These are phyloP conservation scores for Ormyrus nitidulus DNA, from an alignment of 2,888 invertebrate genomes.

Conservation along the genomic window DNA sequence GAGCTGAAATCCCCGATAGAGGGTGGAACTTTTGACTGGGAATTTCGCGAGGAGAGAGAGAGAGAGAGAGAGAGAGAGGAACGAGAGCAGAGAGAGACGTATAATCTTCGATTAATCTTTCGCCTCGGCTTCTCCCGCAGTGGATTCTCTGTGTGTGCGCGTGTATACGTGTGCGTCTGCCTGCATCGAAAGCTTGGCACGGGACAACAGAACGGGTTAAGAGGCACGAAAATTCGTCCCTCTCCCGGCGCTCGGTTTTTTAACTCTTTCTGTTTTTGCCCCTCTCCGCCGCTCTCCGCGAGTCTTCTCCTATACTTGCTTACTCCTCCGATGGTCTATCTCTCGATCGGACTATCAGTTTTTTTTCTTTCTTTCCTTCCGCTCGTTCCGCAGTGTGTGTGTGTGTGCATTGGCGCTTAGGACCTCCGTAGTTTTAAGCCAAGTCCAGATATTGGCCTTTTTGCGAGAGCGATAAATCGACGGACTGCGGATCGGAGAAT, in stretches of 20 bases:
- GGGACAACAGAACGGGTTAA: slow-evolving; percentile 31
- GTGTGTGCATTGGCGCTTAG: too few species aligned
- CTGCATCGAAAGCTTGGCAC: slow-evolving; percentile 19
- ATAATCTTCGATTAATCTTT: slow-evolving; percentile 57
- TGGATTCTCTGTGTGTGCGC: neutral
- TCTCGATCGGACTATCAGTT: too few species aligned
- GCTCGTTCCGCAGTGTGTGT: neutral
- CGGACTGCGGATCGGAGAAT: neutral
- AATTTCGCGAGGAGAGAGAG: slow-evolving; percentile 53
- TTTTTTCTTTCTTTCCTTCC: neutral
- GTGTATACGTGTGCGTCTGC: neutral
- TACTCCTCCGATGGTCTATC: neutral
- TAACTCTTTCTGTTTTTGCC: neutral
- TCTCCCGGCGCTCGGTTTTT: neutral
- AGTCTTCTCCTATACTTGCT: neutral
- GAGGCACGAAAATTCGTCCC: slow-evolving; percentile 47
- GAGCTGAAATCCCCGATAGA: slow-evolving; percentile 26
- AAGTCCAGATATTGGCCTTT: too few species aligned
- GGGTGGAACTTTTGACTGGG: slow-evolving; percentile 54
- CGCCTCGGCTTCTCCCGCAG: slow-evolving; percentile 17
- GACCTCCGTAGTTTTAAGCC: too few species aligned
- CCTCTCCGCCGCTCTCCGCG: neutral
- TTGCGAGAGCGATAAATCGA: too few species aligned
- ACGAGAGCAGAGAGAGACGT: slow-evolving; percentile 56
- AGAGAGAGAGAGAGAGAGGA: slow-evolving; percentile 45